These are phyloP conservation scores for Macrosteles quadrilineatus DNA, from an alignment of 1,140 invertebrate genomes.

Conservation along the genomic window DNA sequence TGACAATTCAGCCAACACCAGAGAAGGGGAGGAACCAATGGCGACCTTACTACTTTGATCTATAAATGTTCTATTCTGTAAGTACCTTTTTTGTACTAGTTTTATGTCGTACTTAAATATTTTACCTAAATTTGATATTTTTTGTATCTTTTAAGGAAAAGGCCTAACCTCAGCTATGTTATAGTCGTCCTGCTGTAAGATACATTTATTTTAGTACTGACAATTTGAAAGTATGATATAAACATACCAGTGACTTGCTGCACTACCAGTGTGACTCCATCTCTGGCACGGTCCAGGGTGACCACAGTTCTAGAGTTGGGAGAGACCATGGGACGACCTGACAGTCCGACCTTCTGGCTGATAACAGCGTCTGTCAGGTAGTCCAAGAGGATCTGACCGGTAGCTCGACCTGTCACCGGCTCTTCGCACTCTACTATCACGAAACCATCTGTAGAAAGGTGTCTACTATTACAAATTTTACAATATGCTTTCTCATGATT, in stretches of 20 bases:
- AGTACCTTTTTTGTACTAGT: no score
- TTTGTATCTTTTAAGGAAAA: no score
- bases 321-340: constrained; percentile 68
- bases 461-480: constrained; percentile 8
- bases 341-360: constrained; percentile 61
- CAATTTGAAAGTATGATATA: no score
- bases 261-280: constrained; percentile 69
- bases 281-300: constrained; percentile 60
- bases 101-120: no score
- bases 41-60: no score
- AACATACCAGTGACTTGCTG: constrained; percentile 65
- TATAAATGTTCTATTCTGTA: no score
- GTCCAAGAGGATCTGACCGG: constrained; percentile 73
- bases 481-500: neutral
- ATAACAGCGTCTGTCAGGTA: constrained; percentile 76
- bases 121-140: no score
- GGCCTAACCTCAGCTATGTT: no score
- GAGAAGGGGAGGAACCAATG: no score
- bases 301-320: constrained; percentile 73
- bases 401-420: constrained; percentile 61
- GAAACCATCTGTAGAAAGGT: constrained; percentile 63
- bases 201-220: no score
- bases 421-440: constrained; percentile 72
- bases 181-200: no score
- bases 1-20: no score